A percentile compares a stretch with the other conserved stretches of the same genome.
Conservation (phyloP, 2,797 vertebrate genomes). For the Lacerta bilineata region DNA sequence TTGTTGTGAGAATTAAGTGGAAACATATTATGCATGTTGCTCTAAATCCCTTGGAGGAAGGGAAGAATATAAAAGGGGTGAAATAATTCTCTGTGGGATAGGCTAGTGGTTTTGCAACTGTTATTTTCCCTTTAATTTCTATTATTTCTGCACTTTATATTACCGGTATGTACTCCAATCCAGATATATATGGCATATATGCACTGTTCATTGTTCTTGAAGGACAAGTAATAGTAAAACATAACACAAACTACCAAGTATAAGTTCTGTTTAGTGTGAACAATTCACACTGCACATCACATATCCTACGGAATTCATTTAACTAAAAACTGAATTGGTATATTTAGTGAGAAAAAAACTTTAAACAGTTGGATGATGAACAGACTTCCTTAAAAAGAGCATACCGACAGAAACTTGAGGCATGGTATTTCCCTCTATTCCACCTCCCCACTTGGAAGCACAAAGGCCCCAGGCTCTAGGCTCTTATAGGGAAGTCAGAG, state of each 20-base stretch:
- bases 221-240: background rate
- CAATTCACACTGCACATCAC: background rate
- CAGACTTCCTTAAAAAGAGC: fast-evolving
- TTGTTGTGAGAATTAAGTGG: background rate
- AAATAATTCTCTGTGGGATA: background rate
- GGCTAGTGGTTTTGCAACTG: background rate
- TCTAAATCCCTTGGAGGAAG: background rate
- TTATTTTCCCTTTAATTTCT: background rate
- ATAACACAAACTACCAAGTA: background rate
- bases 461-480: too few relatives aligned
- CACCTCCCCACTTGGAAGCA: too few relatives aligned
- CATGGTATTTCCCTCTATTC: background rate
- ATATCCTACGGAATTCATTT: background rate
- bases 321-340: background rate
- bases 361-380: background rate
- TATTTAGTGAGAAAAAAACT: background rate
- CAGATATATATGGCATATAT: background rate
- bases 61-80: background rate
- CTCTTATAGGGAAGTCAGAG: background rate
- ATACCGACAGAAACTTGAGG: fast-evolving
- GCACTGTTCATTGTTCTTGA: background rate
- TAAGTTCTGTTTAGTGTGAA: background rate
- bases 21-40: background rate
- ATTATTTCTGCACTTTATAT: background rate
- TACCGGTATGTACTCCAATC: background rate